Conservation (phyloP, 2,113 vertebrate genomes). For the Myxocyprinus asiaticus region DNA sequence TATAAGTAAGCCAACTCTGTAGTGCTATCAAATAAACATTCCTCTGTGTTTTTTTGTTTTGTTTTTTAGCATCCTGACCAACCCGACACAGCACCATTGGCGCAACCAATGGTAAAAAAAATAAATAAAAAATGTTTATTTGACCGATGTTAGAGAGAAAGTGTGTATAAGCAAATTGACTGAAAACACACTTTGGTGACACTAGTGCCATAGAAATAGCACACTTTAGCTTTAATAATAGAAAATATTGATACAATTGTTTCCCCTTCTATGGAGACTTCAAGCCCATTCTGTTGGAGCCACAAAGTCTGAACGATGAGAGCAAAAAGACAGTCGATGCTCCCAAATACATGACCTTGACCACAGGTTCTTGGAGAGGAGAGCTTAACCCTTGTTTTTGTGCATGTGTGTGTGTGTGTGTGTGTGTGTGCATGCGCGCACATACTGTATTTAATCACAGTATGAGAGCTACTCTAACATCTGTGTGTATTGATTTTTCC, state of each 20-base stretch:
- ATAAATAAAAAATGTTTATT: too few relatives aligned
- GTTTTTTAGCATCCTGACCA: too few relatives aligned
- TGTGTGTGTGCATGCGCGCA: conserved; percentile 58
- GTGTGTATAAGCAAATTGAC: too few relatives aligned
- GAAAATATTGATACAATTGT: conserved; percentile 62
- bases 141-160: too few relatives aligned
- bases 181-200: not conserved
- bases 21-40: too few relatives aligned
- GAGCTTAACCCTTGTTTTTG: conserved; percentile 58
- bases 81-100: too few relatives aligned
- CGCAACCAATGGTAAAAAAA: too few relatives aligned
- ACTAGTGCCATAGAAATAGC: not conserved
- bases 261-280: conserved; percentile 52
- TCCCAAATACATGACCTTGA: conserved; percentile 41
- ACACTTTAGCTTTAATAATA: conserved; percentile 56
- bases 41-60: too few relatives aligned
- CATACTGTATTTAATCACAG: conserved; percentile 67
- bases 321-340: conserved; percentile 57
- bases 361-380: conserved; percentile 42
- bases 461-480: conserved; percentile 59
- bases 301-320: conserved; percentile 72
- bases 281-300: conserved; percentile 65
- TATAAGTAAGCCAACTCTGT: too few relatives aligned
- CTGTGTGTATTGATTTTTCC: conserved; percentile 64
- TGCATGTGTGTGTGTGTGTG: conserved; percentile 21